Evolutionary conservation across 53 echinoderm and acorn worm genomes (phyloP).

Genomic region (Antedon mediterranea): DNA sequence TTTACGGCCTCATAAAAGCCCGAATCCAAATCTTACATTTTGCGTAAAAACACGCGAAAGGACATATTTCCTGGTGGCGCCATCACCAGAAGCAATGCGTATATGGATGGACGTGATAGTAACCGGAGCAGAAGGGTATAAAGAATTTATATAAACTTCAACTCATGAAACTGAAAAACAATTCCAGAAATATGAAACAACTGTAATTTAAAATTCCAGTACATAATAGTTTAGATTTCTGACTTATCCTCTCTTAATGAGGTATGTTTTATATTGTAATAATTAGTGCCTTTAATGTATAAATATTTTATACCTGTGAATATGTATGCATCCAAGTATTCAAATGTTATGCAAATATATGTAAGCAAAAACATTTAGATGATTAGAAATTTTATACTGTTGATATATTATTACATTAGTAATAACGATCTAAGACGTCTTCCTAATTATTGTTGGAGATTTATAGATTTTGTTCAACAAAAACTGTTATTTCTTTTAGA

Average conservation of each 20-base stretch:
- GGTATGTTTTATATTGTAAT: background rate
- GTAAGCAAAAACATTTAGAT: background rate
- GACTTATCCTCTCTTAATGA: background rate
- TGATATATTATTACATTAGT: too few relatives aligned
- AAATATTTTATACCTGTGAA: background rate
- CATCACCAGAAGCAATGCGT: slow-evolving; percentile 80
- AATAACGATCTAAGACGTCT: too few relatives aligned
- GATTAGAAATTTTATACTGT: too few relatives aligned
- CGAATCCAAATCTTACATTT: slow-evolving; percentile 70
- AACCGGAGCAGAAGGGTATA: slow-evolving; percentile 93
- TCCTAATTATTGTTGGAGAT: too few relatives aligned
- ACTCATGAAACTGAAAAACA: background rate
- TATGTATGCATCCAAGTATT: background rate
- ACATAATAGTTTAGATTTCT: background rate
- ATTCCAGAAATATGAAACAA: background rate
- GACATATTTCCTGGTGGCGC: slow-evolving; percentile 88
- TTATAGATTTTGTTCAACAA: too few relatives aligned
- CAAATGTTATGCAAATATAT: background rate
- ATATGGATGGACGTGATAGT: slow-evolving; percentile 99
- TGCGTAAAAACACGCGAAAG: slow-evolving; percentile 86
- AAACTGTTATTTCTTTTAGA: too few relatives aligned
- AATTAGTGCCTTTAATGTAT: background rate
- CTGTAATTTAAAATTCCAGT: background rate
- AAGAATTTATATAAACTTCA: slow-evolving; percentile 40
- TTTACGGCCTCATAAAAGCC: slow-evolving; percentile 85